Percentiles rank a stretch among this genome's conserved stretches.
Conservation (phyloP, 2,797 vertebrate genomes). For the Cheirogaleus major region DNA sequence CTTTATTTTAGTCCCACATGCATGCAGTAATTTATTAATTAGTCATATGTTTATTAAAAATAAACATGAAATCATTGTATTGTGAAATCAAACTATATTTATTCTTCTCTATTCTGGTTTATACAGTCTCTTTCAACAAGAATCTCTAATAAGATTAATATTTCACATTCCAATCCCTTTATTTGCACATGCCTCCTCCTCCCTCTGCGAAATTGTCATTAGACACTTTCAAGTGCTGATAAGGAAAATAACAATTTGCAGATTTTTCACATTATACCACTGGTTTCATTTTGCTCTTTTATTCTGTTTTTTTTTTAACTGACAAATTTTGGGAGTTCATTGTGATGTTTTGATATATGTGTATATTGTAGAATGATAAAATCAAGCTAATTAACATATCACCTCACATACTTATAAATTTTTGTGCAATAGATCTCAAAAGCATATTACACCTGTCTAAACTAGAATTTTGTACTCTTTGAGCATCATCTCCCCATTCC, state of each 20-base stretch:
- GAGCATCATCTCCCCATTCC: background rate
- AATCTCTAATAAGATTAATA: background rate
- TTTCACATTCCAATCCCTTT: background rate
- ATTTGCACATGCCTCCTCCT: background rate
- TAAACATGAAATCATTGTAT: background rate
- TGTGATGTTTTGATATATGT: background rate
- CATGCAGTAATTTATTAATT: background rate
- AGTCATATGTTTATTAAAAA: background rate
- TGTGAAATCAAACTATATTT: background rate
- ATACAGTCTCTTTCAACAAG: background rate
- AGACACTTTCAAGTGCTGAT: background rate
- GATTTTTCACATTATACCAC: background rate
- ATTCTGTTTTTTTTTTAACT: background rate
- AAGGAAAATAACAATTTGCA: background rate
- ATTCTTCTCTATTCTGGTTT: background rate
- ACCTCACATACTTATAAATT: background rate
- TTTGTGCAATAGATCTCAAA: background rate
- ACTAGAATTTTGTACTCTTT: background rate
- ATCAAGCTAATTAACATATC: background rate
- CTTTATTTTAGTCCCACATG: background rate
- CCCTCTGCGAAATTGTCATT: background rate
- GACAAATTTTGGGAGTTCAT: background rate
- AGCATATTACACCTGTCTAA: background rate
- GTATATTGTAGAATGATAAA: background rate
- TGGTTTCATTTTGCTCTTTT: background rate